A percentile compares a stretch with the other conserved stretches of the same genome.
Evolutionary conservation across 2,888 invertebrate genomes (phyloP).

Genomic region (Busseola fusca): DNA sequence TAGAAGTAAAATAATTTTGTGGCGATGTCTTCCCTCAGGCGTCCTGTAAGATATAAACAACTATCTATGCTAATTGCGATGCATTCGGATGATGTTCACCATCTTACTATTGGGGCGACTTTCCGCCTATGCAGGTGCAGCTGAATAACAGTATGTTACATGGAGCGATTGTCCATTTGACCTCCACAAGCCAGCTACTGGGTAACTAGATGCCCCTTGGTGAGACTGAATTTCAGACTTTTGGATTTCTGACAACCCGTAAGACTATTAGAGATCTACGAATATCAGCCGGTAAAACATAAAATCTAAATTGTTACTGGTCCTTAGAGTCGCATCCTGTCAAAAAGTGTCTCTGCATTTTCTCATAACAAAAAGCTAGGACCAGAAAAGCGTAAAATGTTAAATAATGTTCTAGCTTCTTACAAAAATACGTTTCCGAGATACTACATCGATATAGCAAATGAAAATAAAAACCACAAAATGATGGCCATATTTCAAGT

Average conservation of each 20-base stretch:
- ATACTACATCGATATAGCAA: slow-evolving; percentile 24
- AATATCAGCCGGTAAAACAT: background rate
- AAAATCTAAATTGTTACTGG: background rate
- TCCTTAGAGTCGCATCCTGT: background rate
- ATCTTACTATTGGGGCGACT: background rate
- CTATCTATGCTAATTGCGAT: background rate
- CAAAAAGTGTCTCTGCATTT: background rate
- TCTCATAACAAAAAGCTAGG: background rate
- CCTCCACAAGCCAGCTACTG: background rate
- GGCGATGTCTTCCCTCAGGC: background rate
- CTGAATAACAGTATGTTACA: background rate
- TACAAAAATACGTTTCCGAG: slow-evolving; percentile 15
- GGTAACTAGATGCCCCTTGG: background rate
- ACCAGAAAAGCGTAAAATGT: slow-evolving; percentile 6
- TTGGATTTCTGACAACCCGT: background rate
- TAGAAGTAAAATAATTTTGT: background rate
- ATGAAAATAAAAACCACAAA: slow-evolving; percentile 43
- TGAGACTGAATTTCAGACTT: background rate
- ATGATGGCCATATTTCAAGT: slow-evolving; percentile 42
- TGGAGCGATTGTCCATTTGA: background rate
- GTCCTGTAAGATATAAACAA: background rate
- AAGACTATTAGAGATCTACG: background rate
- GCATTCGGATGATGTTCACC: background rate
- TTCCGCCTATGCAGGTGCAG: background rate
- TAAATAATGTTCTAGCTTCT: background rate